Evolutionary conservation across 2,888 invertebrate species (phyloP).

Genomic region (Holacanthella duospinosa): DNA sequence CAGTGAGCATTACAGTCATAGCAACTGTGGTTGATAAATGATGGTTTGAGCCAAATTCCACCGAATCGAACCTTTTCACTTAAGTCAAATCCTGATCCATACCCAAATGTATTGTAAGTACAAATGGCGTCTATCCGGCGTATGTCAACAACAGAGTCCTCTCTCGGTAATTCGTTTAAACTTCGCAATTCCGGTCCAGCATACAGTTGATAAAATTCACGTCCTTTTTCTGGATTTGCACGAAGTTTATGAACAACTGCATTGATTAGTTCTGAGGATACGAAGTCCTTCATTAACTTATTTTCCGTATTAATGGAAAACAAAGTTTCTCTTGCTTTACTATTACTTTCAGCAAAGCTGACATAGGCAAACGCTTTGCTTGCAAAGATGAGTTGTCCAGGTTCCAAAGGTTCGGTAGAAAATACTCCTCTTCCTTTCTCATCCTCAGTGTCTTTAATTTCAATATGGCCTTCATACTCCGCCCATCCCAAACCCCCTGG

Average conservation of each 20-base stretch:
- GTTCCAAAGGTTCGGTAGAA: background rate
- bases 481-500: background rate
- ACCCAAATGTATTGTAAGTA: background rate
- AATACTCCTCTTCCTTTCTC: background rate
- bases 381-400: background rate
- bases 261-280: background rate
- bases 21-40: slow-evolving; percentile 18
- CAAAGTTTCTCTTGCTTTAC: background rate
- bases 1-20: slow-evolving; percentile 19
- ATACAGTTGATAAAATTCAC: background rate
- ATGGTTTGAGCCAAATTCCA: slow-evolving; percentile 21
- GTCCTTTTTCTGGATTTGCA: background rate
- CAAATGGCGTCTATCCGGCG: background rate
- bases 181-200: background rate
- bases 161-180: background rate
- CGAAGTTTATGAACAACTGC: background rate
- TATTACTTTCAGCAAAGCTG: background rate
- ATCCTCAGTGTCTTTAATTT: background rate
- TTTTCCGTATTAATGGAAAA: background rate
- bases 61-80: background rate
- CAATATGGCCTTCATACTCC: background rate
- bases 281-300: background rate
- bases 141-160: background rate
- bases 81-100: background rate
- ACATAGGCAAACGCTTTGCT: background rate